Percentiles rank a stretch among this genome's conserved stretches.
Evolutionary conservation across 2,888 invertebrate species (phyloP).

Genomic region (Clitarchus hookeri): DNA sequence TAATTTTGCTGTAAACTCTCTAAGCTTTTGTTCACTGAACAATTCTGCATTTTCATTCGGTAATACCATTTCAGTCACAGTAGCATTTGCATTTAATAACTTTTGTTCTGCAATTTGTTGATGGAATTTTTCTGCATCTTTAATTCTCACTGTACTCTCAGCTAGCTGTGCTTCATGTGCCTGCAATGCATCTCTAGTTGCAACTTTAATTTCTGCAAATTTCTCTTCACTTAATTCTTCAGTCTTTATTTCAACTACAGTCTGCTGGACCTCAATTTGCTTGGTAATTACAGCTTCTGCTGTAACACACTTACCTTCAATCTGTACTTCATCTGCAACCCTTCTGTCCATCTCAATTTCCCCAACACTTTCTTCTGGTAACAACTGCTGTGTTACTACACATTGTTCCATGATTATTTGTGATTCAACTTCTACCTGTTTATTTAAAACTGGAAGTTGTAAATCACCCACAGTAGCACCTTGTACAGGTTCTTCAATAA

Average conservation of each 20-base stretch:
- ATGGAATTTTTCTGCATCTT: slow-evolving; percentile 31
- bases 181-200: slow-evolving; percentile 11
- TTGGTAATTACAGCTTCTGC: slow-evolving; percentile 33
- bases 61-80: background rate
- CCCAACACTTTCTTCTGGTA: slow-evolving; percentile 20
- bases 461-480: slow-evolving; percentile 32
- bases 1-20: background rate
- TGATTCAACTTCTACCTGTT: slow-evolving; percentile 29
- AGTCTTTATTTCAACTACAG: background rate
- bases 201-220: slow-evolving; percentile 18
- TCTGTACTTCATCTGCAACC: slow-evolving; percentile 28
- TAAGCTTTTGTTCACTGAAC: background rate
- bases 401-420: slow-evolving; percentile 30
- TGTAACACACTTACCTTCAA: slow-evolving; percentile 29
- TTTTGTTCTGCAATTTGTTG: slow-evolving; percentile 1
- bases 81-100: background rate
- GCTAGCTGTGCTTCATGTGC: background rate
- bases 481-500: slow-evolving; percentile 34
- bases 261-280: slow-evolving; percentile 29
- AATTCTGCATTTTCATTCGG: background rate
- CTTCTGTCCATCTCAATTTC: background rate
- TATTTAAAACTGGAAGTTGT: slow-evolving; percentile 28
- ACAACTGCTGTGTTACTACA: slow-evolving; percentile 30
- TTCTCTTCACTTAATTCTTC: slow-evolving; percentile 19
- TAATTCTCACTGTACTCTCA: background rate